Evolutionary conservation across 1,140 invertebrate species (phyloP), one percentile per base, ranked within the genome.

Genomic region (Homalodisca vitripennis): DNA sequence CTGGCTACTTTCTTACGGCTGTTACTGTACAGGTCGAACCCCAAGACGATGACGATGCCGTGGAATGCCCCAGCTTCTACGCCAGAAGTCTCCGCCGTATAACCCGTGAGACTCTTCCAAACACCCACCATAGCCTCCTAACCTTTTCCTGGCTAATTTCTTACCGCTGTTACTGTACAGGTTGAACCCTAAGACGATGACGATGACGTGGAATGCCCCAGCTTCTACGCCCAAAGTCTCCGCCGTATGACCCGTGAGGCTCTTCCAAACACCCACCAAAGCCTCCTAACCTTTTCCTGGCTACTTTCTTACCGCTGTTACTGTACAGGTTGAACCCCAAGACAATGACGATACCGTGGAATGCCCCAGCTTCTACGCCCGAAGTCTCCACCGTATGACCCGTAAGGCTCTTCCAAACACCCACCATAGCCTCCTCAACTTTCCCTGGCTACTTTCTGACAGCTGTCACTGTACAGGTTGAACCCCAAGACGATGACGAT

Each of bases 301-400:
- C 6, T 41, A 17, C 6, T 17, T 41, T 10, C 17, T 6, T 6
- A 41, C 6, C 34, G 17, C 34, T 41, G 34, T 17, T 17, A 41
- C 34, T 10, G 6, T 41, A 41, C 6, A 41, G 55, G 10, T 27
- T 27, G 3, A 60, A 13, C 6, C n/a, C 24, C 55, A 60, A n/a
- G 55, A 60, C 24, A 26, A 60, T 26, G 55, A 60, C 10, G 22
- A 27, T 22, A 26, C 55, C 3, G 26, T 60, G 6, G 73, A 62
- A 75, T 76, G 53, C 73, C 74, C 67, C 75, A 78, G 29, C 74
- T 77, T 0, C 77, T 90, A 92, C 82, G 84, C 84, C 30, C 92
- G 92, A 78, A 93, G 90, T 77, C 92, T 76, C 77, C 92, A 92
- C 67, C 90, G 94, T 77, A 90, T 97, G 78, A 97, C 94, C 0